phyloP scores from a whole-genome alignment of 2,888 invertebrate species.

The Ichneumoninae sp. region DNA sequence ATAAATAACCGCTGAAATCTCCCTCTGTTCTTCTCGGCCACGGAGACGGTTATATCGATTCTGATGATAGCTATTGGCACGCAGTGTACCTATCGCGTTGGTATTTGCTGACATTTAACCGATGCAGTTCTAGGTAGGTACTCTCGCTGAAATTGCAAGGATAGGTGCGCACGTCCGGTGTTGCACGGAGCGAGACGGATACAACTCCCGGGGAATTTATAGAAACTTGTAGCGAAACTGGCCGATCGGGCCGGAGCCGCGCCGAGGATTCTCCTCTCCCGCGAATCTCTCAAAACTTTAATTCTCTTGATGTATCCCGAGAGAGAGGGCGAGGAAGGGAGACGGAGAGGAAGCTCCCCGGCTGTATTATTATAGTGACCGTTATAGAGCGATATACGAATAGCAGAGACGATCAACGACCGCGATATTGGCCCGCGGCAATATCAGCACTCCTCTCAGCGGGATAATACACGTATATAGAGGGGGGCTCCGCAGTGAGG shows the following conservation, averaged over 20 bases:
- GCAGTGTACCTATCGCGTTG: constrained; percentile 55
- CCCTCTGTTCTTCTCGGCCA: constrained; percentile 1
- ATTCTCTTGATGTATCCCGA: constrained; percentile 54
- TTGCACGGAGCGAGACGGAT: neutral
- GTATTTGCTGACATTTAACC: constrained; percentile 66
- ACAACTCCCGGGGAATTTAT: constrained; percentile 29
- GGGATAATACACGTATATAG: constrained; percentile 47
- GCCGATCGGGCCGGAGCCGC: constrained; percentile 31
- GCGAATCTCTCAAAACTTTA: constrained; percentile 32
- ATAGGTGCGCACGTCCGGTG: constrained; percentile 36
- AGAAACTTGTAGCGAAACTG: constrained; percentile 48
- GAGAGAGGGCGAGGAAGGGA: neutral
- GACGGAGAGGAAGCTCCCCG: constrained; percentile 13
- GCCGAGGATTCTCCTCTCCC: constrained; percentile 11
- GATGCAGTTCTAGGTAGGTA: constrained; percentile 35
- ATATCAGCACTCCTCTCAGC: constrained; percentile 59
- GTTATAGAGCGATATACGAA: constrained; percentile 61
- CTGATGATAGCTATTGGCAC: constrained; percentile 66
- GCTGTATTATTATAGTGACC: constrained; percentile 56
- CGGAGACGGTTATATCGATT: constrained; percentile 63
- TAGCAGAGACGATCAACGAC: constrained; percentile 64
- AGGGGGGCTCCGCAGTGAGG: constrained; percentile 29
- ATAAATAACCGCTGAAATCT: constrained; percentile 42
- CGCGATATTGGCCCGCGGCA: constrained; percentile 60
- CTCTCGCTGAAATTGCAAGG: constrained; percentile 51